Evolutionary conservation across 2,888 invertebrate species (phyloP).

Genomic region (Melieria picta): DNA sequence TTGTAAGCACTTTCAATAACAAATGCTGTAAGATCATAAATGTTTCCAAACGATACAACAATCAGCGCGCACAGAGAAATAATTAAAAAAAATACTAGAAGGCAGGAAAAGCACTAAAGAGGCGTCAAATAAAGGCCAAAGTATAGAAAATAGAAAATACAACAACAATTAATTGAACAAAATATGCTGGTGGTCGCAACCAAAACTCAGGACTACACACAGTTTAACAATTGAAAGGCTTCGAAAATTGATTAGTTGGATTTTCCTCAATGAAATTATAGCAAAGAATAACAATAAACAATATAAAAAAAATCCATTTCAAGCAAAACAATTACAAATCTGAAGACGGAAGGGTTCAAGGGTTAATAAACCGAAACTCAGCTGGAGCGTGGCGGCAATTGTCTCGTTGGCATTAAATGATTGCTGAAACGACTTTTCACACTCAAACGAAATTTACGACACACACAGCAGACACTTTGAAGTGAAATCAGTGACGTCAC

Average conservation of each 20-base stretch:
- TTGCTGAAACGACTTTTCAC: background rate
- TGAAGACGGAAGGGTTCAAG: no score
- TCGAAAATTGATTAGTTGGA: background rate
- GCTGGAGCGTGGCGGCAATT: background rate
- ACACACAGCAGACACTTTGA: background rate
- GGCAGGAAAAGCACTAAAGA: background rate
- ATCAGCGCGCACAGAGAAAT: background rate
- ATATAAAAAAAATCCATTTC: no score
- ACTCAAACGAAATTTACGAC: background rate
- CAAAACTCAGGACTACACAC: background rate
- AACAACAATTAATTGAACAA: background rate
- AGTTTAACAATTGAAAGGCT: background rate
- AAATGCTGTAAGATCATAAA: slow-evolving; percentile 1
- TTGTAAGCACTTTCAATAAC: no score
- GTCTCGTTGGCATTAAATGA: background rate
- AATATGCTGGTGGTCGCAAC: background rate
- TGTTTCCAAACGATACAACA: background rate
- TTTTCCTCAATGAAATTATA: background rate
- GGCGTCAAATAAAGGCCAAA: background rate
- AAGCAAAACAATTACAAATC: no score
- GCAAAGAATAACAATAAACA: background rate
- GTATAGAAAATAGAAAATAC: background rate
- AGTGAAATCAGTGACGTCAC: slow-evolving; percentile 1
- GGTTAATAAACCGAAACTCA: no score
- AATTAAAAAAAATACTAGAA: background rate